Conservation (phyloP, 2,888 invertebrate genomes). For the Pheosia gnoma region DNA sequence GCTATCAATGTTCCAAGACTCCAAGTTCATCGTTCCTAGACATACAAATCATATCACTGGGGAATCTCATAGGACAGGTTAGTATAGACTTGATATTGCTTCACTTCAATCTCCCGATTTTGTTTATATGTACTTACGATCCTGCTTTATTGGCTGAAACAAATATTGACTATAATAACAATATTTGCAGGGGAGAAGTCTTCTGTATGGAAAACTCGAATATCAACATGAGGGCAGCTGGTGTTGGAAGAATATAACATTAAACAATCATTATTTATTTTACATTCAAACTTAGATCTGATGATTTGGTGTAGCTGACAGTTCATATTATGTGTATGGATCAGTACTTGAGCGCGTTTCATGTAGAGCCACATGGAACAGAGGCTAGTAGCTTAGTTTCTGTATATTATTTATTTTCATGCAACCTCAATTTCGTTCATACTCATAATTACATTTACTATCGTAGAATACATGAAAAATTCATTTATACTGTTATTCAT, state of each 20-base stretch:
- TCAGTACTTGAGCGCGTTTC: slow-evolving; percentile 21
- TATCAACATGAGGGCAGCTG: slow-evolving; percentile 76
- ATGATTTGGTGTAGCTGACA: slow-evolving; percentile 61
- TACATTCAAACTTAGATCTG: slow-evolving; percentile 69
- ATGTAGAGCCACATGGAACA: slow-evolving; percentile 15
- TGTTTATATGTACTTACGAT: background rate
- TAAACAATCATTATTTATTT: slow-evolving; percentile 54
- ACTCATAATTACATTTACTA: slow-evolving; percentile 7
- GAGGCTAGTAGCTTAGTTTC: slow-evolving; percentile 40
- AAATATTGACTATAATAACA: background rate
- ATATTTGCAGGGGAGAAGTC: slow-evolving; percentile 73
- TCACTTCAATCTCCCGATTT: background rate
- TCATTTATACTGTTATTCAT: slow-evolving; percentile 1
- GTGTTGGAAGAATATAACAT: slow-evolving; percentile 37
- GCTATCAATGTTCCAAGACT: slow-evolving; percentile 79
- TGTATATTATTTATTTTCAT: slow-evolving; percentile 36
- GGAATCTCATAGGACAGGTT: slow-evolving; percentile 76
- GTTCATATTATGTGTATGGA: slow-evolving; percentile 30
- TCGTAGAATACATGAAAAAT: background rate
- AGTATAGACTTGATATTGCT: slow-evolving; percentile 29
- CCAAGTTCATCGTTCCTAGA: slow-evolving; percentile 73
- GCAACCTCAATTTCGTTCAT: slow-evolving; percentile 26
- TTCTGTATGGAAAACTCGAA: slow-evolving; percentile 80
- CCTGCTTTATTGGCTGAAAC: background rate
- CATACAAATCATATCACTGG: slow-evolving; percentile 65